These are phyloP conservation scores for Dexiosoma caninum DNA, from an alignment of 2,888 invertebrate genomes.

Conservation along the genomic window DNA sequence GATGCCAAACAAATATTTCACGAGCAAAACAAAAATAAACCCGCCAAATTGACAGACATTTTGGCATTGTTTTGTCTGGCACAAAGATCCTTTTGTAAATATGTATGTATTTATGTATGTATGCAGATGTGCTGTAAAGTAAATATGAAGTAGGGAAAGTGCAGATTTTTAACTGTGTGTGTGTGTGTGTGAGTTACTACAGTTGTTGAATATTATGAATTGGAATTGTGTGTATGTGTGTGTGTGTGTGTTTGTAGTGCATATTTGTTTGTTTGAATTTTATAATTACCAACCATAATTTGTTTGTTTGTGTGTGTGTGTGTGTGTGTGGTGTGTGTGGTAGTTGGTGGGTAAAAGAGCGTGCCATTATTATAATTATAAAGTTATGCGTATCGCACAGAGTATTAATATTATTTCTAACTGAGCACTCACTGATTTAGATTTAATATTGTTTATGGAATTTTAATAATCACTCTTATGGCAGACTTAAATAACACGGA, in stretches of 20 bases:
- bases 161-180: not conserved
- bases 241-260: too few species aligned
- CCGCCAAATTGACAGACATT: conserved; percentile 54
- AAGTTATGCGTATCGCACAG: conserved; percentile 42
- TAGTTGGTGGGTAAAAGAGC: conserved; percentile 1
- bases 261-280: conserved; percentile 23
- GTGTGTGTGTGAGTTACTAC: not conserved
- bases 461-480: conserved; percentile 37
- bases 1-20: not conserved
- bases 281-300: not conserved
- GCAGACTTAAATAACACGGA: not conserved
- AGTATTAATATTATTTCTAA: conserved; percentile 36
- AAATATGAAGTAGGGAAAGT: not conserved
- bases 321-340: not conserved
- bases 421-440: conserved; percentile 28
- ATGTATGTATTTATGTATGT: not conserved
- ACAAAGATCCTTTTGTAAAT: conserved; percentile 39
- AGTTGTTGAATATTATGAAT: conserved; percentile 3
- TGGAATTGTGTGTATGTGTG: not conserved
- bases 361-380: conserved; percentile 23
- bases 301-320: not conserved
- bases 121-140: too few species aligned
- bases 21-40: conserved; percentile 12
- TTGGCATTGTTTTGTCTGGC: conserved; percentile 54
- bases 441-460: conserved; percentile 55